Evolutionary conservation across 2,113 vertebrate species (phyloP), one percentile per base, ranked within the genome.

Genomic region (Oxygymnocypris stewartii): DNA sequence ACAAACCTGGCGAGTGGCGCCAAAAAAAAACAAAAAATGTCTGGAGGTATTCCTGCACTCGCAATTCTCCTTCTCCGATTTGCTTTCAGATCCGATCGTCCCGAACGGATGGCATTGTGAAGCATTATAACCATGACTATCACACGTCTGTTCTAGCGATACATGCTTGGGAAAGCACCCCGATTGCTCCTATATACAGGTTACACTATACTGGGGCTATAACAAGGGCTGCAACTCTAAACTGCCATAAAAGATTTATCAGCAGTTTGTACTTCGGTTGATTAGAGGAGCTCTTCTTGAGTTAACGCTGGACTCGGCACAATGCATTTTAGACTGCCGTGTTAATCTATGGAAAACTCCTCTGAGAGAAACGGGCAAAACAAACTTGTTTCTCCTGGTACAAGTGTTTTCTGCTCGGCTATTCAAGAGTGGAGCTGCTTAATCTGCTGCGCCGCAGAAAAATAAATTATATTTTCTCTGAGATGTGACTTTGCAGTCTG

Each of bases 31-130:
- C 77, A 31, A 65, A 74, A 87, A 49, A 84, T 9, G 12, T 51
- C 51, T 79, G 78, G 75, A 86, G 75, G 77, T 79, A 85, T 40
- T 65, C 61, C 44, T 79, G 49, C 14, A 13, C 61, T 25, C 25
- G 7, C 40, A 61, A 76, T 59, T 85, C 44, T 67, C 57, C 20
- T 14, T 51, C 35, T 69, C 16, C 31, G 4, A 35, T 75, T 71
- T 28, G 31, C 79, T 28, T 61, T 80, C 37, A 91, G 93, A 94
- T 94, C 90, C 91, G 90, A 93, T 94, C 92, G 88, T 91, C 92
- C 93, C 93, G 92, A 93, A 94, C 90, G 93, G 92, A 93, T 89
- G 88, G 91, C 91, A 92, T 93, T 71, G 47, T 76, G 47, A 75
- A 77, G 44, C 63, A 59, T 54, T 76, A 76, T 49, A 47, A 85